Evolutionary conservation across 1,140 invertebrate species (phyloP).

Genomic region (Euwallacea similis): DNA sequence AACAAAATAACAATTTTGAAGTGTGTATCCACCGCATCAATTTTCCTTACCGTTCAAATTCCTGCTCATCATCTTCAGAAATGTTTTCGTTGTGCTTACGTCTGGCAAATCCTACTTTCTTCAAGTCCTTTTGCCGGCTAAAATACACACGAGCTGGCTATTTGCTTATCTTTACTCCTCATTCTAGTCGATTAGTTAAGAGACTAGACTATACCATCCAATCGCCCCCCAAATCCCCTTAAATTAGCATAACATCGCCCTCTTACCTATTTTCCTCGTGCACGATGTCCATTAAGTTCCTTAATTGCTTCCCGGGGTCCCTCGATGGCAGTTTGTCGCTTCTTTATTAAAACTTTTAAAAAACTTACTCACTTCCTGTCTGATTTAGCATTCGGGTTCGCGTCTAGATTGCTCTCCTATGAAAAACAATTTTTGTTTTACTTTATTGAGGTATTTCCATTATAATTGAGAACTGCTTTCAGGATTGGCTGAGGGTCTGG

Average conservation of each 20-base stretch:
- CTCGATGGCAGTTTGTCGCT: conserved; percentile 36
- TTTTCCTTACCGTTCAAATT: not conserved
- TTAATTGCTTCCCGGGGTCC: conserved; percentile 39
- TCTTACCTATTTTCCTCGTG: conserved; percentile 49
- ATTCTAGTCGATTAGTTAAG: conserved; percentile 30
- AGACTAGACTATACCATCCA: conserved; percentile 30
- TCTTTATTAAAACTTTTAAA: conserved; percentile 43
- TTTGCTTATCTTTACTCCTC: not conserved
- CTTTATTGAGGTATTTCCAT: too few relatives aligned
- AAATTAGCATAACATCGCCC: conserved; percentile 38
- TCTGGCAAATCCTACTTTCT: conserved; percentile 25
- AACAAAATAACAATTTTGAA: too few relatives aligned
- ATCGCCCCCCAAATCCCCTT: conserved; percentile 18
- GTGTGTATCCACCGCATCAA: too few relatives aligned
- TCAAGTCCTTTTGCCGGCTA: conserved; percentile 10
- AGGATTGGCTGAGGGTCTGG: too few relatives aligned
- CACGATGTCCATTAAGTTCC: conserved; percentile 46
- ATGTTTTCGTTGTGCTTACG: conserved; percentile 1
- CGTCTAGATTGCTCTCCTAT: conserved; percentile 28
- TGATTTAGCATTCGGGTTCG: conserved; percentile 22
- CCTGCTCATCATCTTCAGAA: conserved; percentile 24
- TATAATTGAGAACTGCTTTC: too few relatives aligned
- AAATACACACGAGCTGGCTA: not conserved
- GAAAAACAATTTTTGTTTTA: not conserved
- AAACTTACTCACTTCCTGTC: conserved; percentile 17